phyloP scores from a whole-genome alignment of 2,113 vertebrate genomes.

The Rhadina sibilatrix region DNA sequence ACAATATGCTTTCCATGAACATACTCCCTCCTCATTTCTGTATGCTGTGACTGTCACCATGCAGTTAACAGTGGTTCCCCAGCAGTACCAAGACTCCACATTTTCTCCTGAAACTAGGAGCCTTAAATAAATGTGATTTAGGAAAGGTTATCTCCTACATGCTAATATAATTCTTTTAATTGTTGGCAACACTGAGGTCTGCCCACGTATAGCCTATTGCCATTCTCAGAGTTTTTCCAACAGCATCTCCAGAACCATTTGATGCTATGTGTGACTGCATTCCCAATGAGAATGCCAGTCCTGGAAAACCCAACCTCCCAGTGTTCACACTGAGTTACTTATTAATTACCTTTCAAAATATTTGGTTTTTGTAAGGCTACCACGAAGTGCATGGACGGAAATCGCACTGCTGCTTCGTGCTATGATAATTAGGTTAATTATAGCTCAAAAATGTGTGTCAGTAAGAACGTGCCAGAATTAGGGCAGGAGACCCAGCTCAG shows the following conservation, averaged over 20 bases:
- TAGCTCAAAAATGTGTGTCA: not conserved
- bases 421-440: not conserved
- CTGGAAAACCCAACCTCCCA: not conserved
- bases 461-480: not conserved
- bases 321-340: not conserved
- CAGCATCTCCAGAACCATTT: slow-evolving; percentile 11
- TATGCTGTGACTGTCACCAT: not conserved
- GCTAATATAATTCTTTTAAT: not conserved
- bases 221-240: not conserved
- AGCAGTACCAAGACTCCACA: not conserved
- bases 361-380: not conserved
- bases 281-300: not conserved
- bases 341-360: slow-evolving; percentile 2
- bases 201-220: not conserved
- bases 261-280: slow-evolving; percentile 2
- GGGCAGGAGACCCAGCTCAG: not conserved
- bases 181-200: not conserved
- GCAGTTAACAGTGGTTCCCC: not conserved
- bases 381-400: not conserved
- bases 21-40: not conserved
- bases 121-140: not conserved
- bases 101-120: not conserved
- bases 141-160: not conserved
- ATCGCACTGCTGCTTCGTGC: not conserved
- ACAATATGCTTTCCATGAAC: slow-evolving; percentile 50